Percentiles rank a stretch among this genome's conserved stretches.
Evolutionary conservation across 1,140 invertebrate genomes (phyloP).

Genomic region (Drosophila pectinifera): DNA sequence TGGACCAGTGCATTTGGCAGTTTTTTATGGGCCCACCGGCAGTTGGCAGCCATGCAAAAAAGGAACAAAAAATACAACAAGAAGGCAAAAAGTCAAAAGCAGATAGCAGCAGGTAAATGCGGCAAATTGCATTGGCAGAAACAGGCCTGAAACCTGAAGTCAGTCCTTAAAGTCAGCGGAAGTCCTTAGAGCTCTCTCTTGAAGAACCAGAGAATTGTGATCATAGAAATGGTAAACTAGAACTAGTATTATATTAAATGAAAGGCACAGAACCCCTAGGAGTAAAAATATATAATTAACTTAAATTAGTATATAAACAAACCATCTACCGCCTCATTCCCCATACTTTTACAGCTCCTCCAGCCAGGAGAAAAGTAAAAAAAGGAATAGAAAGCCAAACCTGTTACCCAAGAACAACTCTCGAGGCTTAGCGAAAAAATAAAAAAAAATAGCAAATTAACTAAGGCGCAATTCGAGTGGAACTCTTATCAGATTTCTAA

Average conservation of each 20-base stretch:
- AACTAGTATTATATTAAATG: too few species aligned
- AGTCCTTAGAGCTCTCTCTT: not conserved
- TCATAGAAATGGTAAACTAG: not conserved
- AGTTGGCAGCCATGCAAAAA: slow-evolving; percentile 41
- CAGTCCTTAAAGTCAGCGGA: not conserved
- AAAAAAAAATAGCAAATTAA: slow-evolving; percentile 69
- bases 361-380: not conserved
- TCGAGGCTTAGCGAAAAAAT: slow-evolving; percentile 35
- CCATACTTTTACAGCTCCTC: not conserved
- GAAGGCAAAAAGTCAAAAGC: slow-evolving; percentile 33
- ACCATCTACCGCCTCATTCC: not conserved
- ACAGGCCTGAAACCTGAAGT: not conserved
- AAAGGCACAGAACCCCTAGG: not conserved
- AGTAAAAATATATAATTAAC: too few species aligned
- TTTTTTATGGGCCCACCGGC: slow-evolving; percentile 68
- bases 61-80: slow-evolving; percentile 17
- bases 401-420: slow-evolving; percentile 6
- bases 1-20: slow-evolving; percentile 71
- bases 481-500: slow-evolving; percentile 80
- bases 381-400: slow-evolving; percentile 7
- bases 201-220: not conserved
- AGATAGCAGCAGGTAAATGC: slow-evolving; percentile 64
- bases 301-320: not conserved
- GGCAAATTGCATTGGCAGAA: slow-evolving; percentile 39
- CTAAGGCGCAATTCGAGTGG: slow-evolving; percentile 77